Conservation (phyloP, 2,797 vertebrate genomes). For the Myotis vivesi region DNA sequence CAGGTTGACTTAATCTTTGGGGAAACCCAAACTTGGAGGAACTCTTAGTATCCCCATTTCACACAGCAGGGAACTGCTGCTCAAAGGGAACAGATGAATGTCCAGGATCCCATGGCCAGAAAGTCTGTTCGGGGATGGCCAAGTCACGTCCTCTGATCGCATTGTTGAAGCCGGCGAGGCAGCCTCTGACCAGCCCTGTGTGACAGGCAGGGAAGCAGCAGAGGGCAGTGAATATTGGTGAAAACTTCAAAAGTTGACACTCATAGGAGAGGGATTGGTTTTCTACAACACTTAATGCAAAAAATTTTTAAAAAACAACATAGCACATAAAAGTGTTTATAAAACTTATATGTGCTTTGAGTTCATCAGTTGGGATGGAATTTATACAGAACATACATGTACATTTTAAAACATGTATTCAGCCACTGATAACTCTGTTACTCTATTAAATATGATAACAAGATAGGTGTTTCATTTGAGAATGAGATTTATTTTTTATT, state of each 20-base stretch:
- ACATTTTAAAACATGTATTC: neutral
- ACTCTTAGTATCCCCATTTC: neutral
- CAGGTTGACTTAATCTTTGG: neutral
- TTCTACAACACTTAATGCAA: neutral
- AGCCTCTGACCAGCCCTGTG: neutral
- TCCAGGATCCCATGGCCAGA: neutral
- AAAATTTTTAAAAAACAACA: neutral
- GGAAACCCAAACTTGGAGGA: neutral
- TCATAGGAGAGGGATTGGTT: neutral
- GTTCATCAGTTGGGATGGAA: neutral
- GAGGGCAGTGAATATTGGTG: neutral
- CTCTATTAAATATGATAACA: neutral
- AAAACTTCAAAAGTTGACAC: neutral
- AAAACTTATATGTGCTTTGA: neutral
- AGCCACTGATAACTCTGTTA: neutral
- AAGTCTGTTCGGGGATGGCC: neutral
- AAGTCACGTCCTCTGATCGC: neutral
- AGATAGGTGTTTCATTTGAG: neutral
- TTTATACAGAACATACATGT: neutral
- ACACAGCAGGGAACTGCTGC: neutral
- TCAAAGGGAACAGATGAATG: neutral
- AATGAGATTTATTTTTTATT: neutral
- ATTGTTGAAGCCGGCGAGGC: neutral
- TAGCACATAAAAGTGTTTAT: neutral
- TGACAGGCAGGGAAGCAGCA: neutral